Percentiles rank a stretch among this genome's conserved stretches.
phyloP scores from a whole-genome alignment of 1,140 invertebrate genomes.

The Musca domestica region DNA sequence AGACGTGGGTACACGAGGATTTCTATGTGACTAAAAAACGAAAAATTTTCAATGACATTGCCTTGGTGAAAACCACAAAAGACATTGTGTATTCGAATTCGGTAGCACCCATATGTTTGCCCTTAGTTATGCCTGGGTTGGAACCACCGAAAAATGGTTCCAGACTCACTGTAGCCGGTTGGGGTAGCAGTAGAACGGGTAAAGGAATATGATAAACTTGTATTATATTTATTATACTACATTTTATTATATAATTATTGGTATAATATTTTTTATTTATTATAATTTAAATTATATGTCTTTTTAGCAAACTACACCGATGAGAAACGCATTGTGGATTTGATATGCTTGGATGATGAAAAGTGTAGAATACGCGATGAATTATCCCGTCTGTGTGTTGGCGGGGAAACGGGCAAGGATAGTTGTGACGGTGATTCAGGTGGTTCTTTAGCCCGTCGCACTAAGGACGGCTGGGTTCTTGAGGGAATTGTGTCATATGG shows the following conservation, averaged over 20 bases:
- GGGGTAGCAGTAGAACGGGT: conserved; percentile 57
- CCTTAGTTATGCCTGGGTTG: conserved; percentile 15
- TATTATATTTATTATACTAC: too few relatives aligned
- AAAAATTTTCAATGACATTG: conserved; percentile 52
- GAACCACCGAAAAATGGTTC: neutral
- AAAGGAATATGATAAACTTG: neutral
- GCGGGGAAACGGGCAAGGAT: conserved; percentile 57
- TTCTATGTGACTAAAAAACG: conserved; percentile 24
- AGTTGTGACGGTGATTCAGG: conserved; percentile 66
- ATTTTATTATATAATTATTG: too few relatives aligned
- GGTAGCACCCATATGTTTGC: conserved; percentile 59
- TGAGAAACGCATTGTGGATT: conserved; percentile 58
- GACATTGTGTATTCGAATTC: conserved; percentile 49
- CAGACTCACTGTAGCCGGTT: conserved; percentile 62
- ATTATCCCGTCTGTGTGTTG: conserved; percentile 57
- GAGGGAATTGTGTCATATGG: conserved; percentile 58
- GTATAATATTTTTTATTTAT: too few relatives aligned
- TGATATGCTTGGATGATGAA: conserved; percentile 53
- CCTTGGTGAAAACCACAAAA: conserved; percentile 45
- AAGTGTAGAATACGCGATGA: conserved; percentile 46
- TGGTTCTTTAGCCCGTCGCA: conserved; percentile 57
- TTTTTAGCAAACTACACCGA: conserved; percentile 26
- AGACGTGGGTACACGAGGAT: conserved; percentile 45
- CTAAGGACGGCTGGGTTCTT: conserved; percentile 48
- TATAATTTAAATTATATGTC: too few relatives aligned